These are phyloP conservation scores for Dendrolimus pini DNA, from an alignment of 2,888 invertebrate genomes.

Conservation along the genomic window DNA sequence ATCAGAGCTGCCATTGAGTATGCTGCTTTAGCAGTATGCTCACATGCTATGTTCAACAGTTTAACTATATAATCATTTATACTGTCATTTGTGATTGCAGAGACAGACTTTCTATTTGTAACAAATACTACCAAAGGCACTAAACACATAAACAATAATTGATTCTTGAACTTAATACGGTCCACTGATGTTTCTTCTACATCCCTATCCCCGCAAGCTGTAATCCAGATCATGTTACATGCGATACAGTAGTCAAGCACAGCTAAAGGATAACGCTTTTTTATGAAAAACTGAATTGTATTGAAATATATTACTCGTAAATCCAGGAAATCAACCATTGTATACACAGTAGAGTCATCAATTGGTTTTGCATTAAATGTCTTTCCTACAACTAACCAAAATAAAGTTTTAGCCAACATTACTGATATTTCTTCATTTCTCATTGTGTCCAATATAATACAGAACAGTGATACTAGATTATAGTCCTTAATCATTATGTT, in stretches of 20 bases:
- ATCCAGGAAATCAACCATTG: slow-evolving; percentile 48
- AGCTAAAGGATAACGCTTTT: slow-evolving; percentile 36
- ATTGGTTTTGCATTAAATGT: slow-evolving; percentile 44
- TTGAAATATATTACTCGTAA: slow-evolving; percentile 47
- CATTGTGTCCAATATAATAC: slow-evolving; percentile 49
- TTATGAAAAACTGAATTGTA: slow-evolving; percentile 35
- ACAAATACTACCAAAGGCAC: slow-evolving; percentile 75
- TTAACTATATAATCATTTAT: slow-evolving; percentile 78
- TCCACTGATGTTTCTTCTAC: slow-evolving; percentile 19
- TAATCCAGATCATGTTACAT: slow-evolving; percentile 44
- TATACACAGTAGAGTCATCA: slow-evolving; percentile 39
- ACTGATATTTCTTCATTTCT: slow-evolving; percentile 61
- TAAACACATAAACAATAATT: slow-evolving; percentile 78
- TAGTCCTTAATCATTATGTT: slow-evolving; percentile 40
- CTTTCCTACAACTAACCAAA: slow-evolving; percentile 57
- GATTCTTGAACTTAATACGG: slow-evolving; percentile 68
- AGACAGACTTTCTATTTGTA: slow-evolving; percentile 24
- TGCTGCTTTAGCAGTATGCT: slow-evolving; percentile 78
- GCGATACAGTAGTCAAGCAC: slow-evolving; percentile 51
- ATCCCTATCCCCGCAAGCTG: slow-evolving; percentile 35
- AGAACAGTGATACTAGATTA: slow-evolving; percentile 47
- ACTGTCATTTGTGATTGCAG: slow-evolving; percentile 51
- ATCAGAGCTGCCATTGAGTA: slow-evolving; percentile 77
- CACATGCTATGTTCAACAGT: slow-evolving; percentile 78
- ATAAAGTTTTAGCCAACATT: slow-evolving; percentile 64